Evolutionary conservation across 2,113 vertebrate species (phyloP).

Genomic region (Desmodus rotundus): DNA sequence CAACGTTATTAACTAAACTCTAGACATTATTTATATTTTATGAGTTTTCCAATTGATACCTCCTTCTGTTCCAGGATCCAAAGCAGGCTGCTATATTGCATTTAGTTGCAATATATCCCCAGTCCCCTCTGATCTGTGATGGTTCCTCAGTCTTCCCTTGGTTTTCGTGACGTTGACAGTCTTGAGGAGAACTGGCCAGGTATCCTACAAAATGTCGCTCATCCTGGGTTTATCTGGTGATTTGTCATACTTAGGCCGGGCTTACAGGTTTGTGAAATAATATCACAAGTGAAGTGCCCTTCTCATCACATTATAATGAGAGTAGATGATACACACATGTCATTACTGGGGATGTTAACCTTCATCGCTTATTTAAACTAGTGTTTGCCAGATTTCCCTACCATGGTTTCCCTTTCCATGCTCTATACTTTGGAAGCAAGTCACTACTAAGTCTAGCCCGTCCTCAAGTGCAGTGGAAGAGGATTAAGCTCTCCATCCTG

Average conservation of each 20-base stretch:
- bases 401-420: background rate
- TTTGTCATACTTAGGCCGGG: background rate
- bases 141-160: background rate
- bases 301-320: background rate
- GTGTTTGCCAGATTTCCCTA: background rate
- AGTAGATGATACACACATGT: no score
- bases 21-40: background rate
- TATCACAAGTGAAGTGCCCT: background rate
- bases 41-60: background rate
- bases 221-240: background rate
- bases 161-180: background rate
- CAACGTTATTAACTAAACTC: background rate
- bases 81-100: background rate
- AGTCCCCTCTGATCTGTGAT: background rate
- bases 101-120: background rate
- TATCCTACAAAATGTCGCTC: background rate
- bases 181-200: background rate
- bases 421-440: background rate
- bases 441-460: background rate
- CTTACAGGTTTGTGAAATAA: background rate
- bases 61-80: background rate
- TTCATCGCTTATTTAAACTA: background rate
- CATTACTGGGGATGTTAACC: background rate
- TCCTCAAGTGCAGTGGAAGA: background rate
- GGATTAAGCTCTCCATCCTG: background rate